Evolutionary conservation across 1,140 invertebrate genomes (phyloP), one percentile per base, ranked within the genome.

Genomic region (Augochlora pura): DNA sequence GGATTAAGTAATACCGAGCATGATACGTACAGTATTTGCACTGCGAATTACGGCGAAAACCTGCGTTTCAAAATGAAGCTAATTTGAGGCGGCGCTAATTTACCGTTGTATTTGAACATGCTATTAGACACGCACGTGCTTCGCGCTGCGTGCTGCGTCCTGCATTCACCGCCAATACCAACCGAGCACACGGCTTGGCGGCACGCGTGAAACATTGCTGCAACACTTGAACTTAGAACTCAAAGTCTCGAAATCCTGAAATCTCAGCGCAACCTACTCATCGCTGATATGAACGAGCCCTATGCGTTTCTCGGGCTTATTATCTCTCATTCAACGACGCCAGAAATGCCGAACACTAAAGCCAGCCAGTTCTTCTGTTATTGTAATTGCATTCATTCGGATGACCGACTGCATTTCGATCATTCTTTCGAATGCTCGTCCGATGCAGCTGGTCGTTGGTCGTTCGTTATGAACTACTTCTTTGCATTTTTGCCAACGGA

Each of bases 171-270:
- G 4, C 32, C 32, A 32, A 32, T 69, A 75, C 72, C 72, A 54
- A 71, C 60, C 21, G 54, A 27, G 65, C 62, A 63, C 52, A 52
- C 84, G 76, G 49, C 74, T 76, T 14, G 77, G 32, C 71, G 72
- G 52, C 73, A 77, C 69, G 74, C 57, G 80, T 83, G 69, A 83
- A 81, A 80, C 81, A 63, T 80, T 59, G 70, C 84, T 62, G 23
- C 77, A 57, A 10, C 62, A 86, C 84, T 86, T 86, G 84, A 86
- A 86, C 85, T 82, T 86, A 75, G 81, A 86, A 86, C 85, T 73
- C 81, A 73, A 71, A 77, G 83, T 77, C 46, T 67, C 74, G 46
- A 70, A 68, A 32, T 32, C 85, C 70, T 81, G 76, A 71, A 77
- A 85, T 77, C 46, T 67, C 74, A 38, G 70, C 73, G 60, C 18